phyloP scores from a whole-genome alignment of 2,888 invertebrate genomes.

The Napeogenes inachia region DNA sequence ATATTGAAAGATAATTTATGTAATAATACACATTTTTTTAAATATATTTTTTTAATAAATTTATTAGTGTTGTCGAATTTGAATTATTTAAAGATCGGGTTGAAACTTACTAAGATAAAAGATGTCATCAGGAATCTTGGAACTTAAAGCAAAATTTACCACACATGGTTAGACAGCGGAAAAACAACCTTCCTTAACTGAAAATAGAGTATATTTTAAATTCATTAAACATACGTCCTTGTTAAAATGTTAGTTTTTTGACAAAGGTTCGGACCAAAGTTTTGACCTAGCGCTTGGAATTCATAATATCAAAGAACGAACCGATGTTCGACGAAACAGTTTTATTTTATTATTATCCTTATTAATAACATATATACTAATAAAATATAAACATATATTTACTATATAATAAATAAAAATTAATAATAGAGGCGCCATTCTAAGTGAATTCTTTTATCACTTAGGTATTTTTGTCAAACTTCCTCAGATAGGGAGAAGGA shows the following conservation, averaged over 20 bases:
- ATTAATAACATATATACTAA: not conserved
- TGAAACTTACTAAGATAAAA: constrained; percentile 74
- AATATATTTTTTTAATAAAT: constrained; percentile 1
- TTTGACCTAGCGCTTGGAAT: constrained; percentile 73
- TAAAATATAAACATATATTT: constrained; percentile 6
- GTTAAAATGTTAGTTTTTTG: constrained; percentile 38
- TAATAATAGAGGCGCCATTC: constrained; percentile 39
- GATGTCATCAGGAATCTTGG: constrained; percentile 73
- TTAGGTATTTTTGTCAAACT: constrained; percentile 74
- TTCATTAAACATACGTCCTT: constrained; percentile 30
- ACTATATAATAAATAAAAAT: constrained; percentile 16
- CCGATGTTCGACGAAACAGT: constrained; percentile 55
- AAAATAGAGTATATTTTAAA: constrained; percentile 45
- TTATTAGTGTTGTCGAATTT: constrained; percentile 17
- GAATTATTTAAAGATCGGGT: constrained; percentile 57
- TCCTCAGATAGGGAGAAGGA: constrained; percentile 73
- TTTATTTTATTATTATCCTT: constrained; percentile 13
- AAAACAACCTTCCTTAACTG: constrained; percentile 42
- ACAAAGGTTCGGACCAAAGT: constrained; percentile 56
- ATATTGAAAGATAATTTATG: too few relatives aligned
- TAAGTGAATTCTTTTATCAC: constrained; percentile 70
- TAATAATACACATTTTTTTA: too few relatives aligned
- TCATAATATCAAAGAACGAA: constrained; percentile 65
- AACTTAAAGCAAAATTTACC: constrained; percentile 49
- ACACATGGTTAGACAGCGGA: constrained; percentile 36